Evolutionary conservation across 2,888 invertebrate genomes (phyloP).

Genomic region (Actias luna): DNA sequence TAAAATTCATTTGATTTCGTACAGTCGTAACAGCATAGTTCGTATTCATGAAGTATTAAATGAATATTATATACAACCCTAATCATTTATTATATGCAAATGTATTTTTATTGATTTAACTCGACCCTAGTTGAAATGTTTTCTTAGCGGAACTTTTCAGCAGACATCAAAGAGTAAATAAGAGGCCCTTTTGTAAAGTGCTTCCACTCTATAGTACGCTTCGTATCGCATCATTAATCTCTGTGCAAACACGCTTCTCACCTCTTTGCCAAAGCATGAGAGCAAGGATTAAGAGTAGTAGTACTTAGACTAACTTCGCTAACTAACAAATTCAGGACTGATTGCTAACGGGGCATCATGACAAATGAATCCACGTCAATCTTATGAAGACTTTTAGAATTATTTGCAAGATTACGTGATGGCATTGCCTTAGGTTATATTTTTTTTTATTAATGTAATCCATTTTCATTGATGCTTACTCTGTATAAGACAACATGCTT

Average conservation of each 20-base stretch:
- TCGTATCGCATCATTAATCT: slow-evolving; percentile 76
- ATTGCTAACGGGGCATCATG: slow-evolving; percentile 19
- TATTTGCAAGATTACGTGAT: not conserved
- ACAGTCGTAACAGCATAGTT: too few relatives aligned
- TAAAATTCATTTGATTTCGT: too few relatives aligned
- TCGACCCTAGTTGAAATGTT: slow-evolving; percentile 37
- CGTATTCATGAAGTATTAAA: too few relatives aligned
- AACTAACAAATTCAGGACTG: slow-evolving; percentile 15
- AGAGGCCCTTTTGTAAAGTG: slow-evolving; percentile 72
- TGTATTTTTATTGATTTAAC: slow-evolving; percentile 19
- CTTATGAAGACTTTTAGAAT: not conserved
- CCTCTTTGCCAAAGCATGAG: slow-evolving; percentile 16
- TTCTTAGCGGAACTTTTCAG: slow-evolving; percentile 55
- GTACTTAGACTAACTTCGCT: slow-evolving; percentile 18
- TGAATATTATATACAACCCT: not conserved
- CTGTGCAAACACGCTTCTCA: slow-evolving; percentile 56
- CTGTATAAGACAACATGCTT: not conserved
- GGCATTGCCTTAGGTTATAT: not conserved
- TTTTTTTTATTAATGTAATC: not conserved
- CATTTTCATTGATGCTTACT: not conserved
- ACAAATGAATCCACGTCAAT: not conserved
- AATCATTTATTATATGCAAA: not conserved
- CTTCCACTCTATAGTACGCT: slow-evolving; percentile 56
- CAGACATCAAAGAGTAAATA: slow-evolving; percentile 67
- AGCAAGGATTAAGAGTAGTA: slow-evolving; percentile 10